A percentile compares a stretch with the other conserved stretches of the same genome.
Evolutionary conservation across 2,113 vertebrate species (phyloP).

Genomic region (Callopanchax toddi): DNA sequence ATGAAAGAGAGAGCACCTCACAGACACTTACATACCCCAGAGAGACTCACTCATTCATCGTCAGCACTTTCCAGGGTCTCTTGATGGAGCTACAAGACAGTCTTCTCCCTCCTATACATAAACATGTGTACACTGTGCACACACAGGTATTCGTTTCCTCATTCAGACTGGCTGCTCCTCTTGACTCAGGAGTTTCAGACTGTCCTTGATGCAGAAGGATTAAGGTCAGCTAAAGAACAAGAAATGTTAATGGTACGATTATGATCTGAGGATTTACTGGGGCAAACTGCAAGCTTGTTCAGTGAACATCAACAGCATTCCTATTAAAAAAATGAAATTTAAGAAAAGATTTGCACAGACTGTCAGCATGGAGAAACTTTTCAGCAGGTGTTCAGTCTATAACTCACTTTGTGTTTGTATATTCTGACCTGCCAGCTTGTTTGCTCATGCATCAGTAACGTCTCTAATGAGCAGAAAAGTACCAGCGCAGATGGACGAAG

Average conservation of each 20-base stretch:
- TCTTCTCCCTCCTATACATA: conserved; percentile 21
- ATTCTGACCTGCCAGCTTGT: conserved; percentile 46
- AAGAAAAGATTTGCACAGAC: too few species aligned
- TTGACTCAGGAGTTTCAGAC: conserved; percentile 36
- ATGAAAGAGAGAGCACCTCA: conserved; percentile 54
- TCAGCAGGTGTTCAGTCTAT: too few species aligned
- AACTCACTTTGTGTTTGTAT: conserved; percentile 45
- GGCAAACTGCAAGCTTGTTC: too few species aligned
- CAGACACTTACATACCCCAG: conserved; percentile 52
- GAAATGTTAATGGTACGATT: too few species aligned
- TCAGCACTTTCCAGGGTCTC: conserved; percentile 54
- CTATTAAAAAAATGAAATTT: too few species aligned
- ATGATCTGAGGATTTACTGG: too few species aligned
- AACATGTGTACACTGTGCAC: conserved; percentile 9
- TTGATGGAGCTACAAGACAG: conserved; percentile 52
- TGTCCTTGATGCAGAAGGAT: conserved; percentile 46
- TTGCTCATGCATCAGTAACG: conserved; percentile 54
- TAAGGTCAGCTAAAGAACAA: conserved; percentile 52
- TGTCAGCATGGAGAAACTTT: too few species aligned
- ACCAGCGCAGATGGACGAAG: conserved; percentile 41
- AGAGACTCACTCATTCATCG: conserved; percentile 51
- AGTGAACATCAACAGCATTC: too few species aligned
- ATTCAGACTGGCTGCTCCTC: conserved; percentile 26
- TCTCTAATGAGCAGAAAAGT: conserved; percentile 67
- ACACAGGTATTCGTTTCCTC: conserved; percentile 45